Base-by-base conservation (phyloP, 2,113 vertebrate species). In the Gambusia holbrooki region DNA sequence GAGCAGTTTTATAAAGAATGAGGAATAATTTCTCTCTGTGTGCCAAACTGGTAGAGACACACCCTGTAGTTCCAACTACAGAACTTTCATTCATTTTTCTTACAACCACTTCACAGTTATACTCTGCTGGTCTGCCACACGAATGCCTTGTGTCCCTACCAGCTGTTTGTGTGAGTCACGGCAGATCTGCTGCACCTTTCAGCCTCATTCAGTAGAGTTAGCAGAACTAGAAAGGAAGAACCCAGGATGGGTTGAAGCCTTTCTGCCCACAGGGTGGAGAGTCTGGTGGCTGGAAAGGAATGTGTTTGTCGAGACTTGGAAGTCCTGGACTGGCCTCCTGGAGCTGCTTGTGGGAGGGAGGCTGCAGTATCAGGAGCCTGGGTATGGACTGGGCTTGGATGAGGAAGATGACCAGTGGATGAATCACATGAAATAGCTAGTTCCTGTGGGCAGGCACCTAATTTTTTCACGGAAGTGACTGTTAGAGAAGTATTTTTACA, bases 181-280 rank as follows among this genome's bases (percentile, higher is more conserved):
- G 40, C 40, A 42, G 4, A 42, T 4, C 14, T 15, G 40, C 40
- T 42, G 40, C 40, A 42, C 35, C 19, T 73, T 27, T 30, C 28
- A 2, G 15, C 67, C 28, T 71, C 63, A 73, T 32, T 28, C 27
- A 9, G 33, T 58, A 27, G 58, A 63, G 30, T 73, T 72, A 76
- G 73, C 64, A 75, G 74, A 81, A 66, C 63, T 30, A n/a, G 35
- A 58, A 64, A 45, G 58, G 64, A 30, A 64, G 45, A 85, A 28
- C 62, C n/a, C 30, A 67, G 37, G 80, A 79, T 60, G 51, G 35
- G 28, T 2, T 66, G 25, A 22, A 45, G 79, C 79, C 72, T 69
- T 69, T 54, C 73, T 73, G 71, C 69, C 81, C 81, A 78, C 81
- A 83, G 90, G 87, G 81, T 76, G 90, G 87, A 84, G 81, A 85